Evolutionary conservation across 2,888 invertebrate species (phyloP), one percentile per base, ranked within the genome.

Genomic region (Sinopyrophorus schimmeli): DNA sequence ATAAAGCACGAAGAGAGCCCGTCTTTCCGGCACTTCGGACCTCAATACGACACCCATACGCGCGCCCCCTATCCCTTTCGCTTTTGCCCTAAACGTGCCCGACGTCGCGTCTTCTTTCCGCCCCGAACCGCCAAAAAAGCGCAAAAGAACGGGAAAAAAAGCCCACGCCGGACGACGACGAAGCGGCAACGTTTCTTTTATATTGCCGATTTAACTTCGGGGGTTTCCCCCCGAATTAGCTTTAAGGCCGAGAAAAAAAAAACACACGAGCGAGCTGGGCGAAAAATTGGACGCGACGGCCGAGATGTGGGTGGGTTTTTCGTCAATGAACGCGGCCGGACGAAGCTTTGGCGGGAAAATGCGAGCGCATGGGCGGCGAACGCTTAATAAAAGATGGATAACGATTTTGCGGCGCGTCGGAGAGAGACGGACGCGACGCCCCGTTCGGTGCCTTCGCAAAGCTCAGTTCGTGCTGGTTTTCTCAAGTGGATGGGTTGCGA

Each of bases 241-340:
- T n/a, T n/a, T n/a, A n/a, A n/a, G n/a, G n/a, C n/a, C n/a, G n/a
- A n/a, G n/a, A n/a, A n/a, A n/a, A n/a, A n/a, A n/a, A 30, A 38
- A 37, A 15, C 23, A 24, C 21, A 23, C 15, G 24, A 26, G 31
- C 7, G 31, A 31, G 16, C 17, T 26, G 42, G 28, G 27, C 31
- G 24, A 37, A 39, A 38, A 24, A 31, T 31, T 46, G 20, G 23
- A 31, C 42, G 39, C 34, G 27, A 27, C 12, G 21, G 30, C 30
- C 31, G 27, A 49, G 44, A 48, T 48, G 56, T 56, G 53, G 55
- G 55, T 47, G 55, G n/a, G n/a, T n/a, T 51, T 42, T 52, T 51
- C 47, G 53, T 53, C 55, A 53, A 53, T 56, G 53, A 51, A 51
- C 47, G n/a, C n/a, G n/a, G n/a, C n/a, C n/a, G 46, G 50, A 28